Conservation (phyloP, 2,888 invertebrate species). For the Seira ritae region DNA sequence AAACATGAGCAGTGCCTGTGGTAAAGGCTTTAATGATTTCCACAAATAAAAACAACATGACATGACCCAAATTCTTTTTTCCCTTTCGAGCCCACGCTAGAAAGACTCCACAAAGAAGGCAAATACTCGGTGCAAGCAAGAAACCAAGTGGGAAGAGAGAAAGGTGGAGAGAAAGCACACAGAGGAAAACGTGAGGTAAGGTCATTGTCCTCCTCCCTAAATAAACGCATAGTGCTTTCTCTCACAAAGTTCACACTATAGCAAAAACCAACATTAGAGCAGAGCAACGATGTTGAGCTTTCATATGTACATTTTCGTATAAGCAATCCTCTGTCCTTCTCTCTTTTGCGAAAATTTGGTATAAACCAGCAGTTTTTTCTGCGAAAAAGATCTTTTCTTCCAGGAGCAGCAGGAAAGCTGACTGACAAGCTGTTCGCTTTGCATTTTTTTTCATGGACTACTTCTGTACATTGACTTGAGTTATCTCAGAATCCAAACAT, state of each 20-base stretch:
- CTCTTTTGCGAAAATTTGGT: neutral
- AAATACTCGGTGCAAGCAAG: neutral
- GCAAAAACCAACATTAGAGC: neutral
- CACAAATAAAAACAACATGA: neutral
- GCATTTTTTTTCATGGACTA: too few relatives aligned
- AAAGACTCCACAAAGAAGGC: neutral
- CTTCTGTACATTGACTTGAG: too few relatives aligned
- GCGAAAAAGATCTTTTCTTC: neutral
- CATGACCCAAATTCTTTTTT: neutral
- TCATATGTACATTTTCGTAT: neutral
- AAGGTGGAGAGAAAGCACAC: slow-evolving; percentile 6
- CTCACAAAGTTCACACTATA: neutral
- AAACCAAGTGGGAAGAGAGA: neutral
- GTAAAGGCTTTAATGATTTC: slow-evolving; percentile 6
- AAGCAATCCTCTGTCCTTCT: too few relatives aligned
- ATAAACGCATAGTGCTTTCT: neutral
- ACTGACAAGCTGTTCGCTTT: neutral
- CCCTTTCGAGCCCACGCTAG: neutral
- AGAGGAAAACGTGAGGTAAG: slow-evolving; percentile 18
- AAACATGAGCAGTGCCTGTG: neutral
- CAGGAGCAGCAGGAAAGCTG: neutral
- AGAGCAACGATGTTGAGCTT: neutral
- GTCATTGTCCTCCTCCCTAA: slow-evolving; percentile 48
- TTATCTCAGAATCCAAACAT: neutral
- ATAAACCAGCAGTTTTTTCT: neutral